Evolutionary conservation across 2,113 vertebrate species (phyloP).

Genomic region (Pavo muticus): DNA sequence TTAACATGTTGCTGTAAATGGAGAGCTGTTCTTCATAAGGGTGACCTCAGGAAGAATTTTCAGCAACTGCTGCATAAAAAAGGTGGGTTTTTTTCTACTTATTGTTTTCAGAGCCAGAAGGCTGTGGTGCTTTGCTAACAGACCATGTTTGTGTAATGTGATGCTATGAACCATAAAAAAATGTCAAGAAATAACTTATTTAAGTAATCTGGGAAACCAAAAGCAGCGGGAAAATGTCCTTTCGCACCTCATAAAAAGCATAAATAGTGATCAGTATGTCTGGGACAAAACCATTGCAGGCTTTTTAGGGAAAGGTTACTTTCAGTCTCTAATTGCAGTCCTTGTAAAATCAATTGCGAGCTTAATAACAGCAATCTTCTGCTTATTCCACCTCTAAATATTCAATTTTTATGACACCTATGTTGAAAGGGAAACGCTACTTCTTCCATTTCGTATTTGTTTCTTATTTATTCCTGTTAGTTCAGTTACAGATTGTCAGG

Average conservation of each 20-base stretch:
- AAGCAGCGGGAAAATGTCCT: not conserved
- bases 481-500: not conserved
- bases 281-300: not conserved
- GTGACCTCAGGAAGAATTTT: conserved; percentile 59
- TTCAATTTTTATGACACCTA: not conserved
- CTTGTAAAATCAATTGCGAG: not conserved
- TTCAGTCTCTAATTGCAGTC: not conserved
- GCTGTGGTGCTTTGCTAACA: not conserved
- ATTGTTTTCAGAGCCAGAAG: not conserved
- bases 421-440: not conserved
- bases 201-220: conserved; percentile 12
- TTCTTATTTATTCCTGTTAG: conserved; percentile 12
- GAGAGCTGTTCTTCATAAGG: conserved; percentile 9
- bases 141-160: not conserved
- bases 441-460: not conserved
- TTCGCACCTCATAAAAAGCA: not conserved
- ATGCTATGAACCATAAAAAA: not conserved
- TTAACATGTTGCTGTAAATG: conserved; percentile 3
- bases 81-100: not conserved
- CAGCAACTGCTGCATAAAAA: conserved; percentile 63
- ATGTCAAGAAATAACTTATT: not conserved
- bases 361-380: not conserved
- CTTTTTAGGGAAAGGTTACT: not conserved
- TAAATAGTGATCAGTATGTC: not conserved
- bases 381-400: not conserved